Percentiles rank a stretch among this genome's conserved stretches.
Conservation (phyloP, 2,888 invertebrate species). For the Spodoptera exigua region DNA sequence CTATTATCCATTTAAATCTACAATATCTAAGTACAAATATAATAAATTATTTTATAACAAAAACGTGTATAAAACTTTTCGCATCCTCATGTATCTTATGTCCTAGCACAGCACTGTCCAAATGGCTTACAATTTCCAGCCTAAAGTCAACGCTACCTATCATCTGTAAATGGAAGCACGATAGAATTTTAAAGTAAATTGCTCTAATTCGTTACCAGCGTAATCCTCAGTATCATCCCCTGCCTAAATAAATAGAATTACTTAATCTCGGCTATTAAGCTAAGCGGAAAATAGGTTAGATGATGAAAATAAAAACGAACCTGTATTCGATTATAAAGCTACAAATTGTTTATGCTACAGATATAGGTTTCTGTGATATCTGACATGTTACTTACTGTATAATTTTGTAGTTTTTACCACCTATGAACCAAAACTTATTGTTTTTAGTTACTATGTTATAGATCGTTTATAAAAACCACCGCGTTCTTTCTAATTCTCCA, state of each 20-base stretch:
- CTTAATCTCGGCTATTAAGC: slow-evolving; percentile 44
- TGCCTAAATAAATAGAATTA: slow-evolving; percentile 48
- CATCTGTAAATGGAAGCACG: slow-evolving; percentile 30
- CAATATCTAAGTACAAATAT: no score
- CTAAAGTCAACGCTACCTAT: slow-evolving; percentile 6
- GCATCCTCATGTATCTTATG: no score
- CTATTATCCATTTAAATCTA: no score
- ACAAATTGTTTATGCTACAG: neutral
- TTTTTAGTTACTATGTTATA: no score
- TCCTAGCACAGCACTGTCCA: slow-evolving; percentile 45
- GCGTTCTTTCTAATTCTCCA: no score
- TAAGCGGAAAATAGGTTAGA: slow-evolving; percentile 30
- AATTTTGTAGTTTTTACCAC: no score
- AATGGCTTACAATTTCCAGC: slow-evolving; percentile 2
- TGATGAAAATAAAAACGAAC: slow-evolving; percentile 36
- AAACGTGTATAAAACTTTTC: no score
- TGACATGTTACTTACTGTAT: no score
- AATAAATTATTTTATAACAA: no score
- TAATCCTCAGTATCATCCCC: slow-evolving; percentile 28
- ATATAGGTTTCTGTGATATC: no score
- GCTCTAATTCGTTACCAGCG: slow-evolving; percentile 45
- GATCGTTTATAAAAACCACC: no score
- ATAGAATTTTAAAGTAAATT: slow-evolving; percentile 40
- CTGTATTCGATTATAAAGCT: neutral
- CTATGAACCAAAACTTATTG: no score